Base-by-base conservation (phyloP, 2,888 invertebrate genomes). In the Heliconius sara region DNA sequence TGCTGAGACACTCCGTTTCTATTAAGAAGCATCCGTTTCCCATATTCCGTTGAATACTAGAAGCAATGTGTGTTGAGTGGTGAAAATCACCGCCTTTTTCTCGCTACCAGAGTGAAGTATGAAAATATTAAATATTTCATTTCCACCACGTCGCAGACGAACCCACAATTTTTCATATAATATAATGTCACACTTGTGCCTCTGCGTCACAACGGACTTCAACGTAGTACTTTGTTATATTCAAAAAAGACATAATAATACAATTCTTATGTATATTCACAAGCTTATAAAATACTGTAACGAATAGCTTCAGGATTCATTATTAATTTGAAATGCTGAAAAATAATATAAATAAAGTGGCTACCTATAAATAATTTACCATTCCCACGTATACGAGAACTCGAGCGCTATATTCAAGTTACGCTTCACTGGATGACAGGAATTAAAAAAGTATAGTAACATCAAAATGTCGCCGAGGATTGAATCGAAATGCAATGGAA, bases 401-500 rank as follows among this genome's bases (percentile, higher is more conserved):
- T 73, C 34, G 30, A 73, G 60, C 34, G 73, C 73, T 73, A 34
- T 34, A 60, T n/a, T 73, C 60, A n/a, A 73, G 60, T 34, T 75
- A 60, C 19, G 16, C 66, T 27, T 70, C 67, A 71, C 52, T 79
- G 81, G 81, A 75, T 79, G 71, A 30, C 71, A 25, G 47, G 57
- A 76, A 4, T 66, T 34, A 75, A 78, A 81, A 81, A 80, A 78
- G 19, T 52, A 52, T 52, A 22, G 78, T 70, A 67, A 73, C 79
- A 77, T 79, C 79, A 85, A 86, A 86, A 85, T 84, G 83, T 83
- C 80, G 83, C 84, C 84, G 80, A 81, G 39, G 34, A 74, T 84
- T 66, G 85, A 85, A 85, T 83, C 80, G 76, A 78, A 83, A 82
- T 83, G 83, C 84, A 84, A 82, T 78, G 82, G 84, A 83, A 85